phyloP scores from a whole-genome alignment of 2,113 vertebrate genomes.

The Nycticryphes semicollaris region DNA sequence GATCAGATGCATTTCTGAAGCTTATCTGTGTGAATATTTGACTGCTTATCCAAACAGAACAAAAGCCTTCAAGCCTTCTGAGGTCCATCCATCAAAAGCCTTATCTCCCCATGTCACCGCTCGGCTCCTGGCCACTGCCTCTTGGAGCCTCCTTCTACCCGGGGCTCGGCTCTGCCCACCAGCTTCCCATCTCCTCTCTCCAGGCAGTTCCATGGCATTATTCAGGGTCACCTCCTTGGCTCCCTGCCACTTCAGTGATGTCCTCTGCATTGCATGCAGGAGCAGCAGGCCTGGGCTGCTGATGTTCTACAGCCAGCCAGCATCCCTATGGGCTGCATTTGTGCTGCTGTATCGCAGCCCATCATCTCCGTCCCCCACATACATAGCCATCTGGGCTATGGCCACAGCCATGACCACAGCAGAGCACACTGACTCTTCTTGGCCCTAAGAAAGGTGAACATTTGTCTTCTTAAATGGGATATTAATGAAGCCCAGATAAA shows the following conservation, averaged over 20 bases:
- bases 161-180: neutral
- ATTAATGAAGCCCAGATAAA: neutral
- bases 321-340: neutral
- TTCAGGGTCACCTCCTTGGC: neutral
- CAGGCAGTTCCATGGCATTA: neutral
- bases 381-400: neutral
- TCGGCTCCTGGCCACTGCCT: neutral
- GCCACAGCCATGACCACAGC: neutral
- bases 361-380: fast-evolving
- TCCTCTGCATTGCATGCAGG: neutral
- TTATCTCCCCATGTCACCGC: constrained; percentile 37
- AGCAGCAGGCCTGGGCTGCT: neutral
- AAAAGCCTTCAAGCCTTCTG: constrained; percentile 45
- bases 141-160: neutral
- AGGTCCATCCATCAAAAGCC: constrained; percentile 55
- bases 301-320: neutral
- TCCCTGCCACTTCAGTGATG: neutral
- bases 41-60: constrained; percentile 17
- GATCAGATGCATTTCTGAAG: constrained; percentile 39
- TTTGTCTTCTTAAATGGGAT: neutral
- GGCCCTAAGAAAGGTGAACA: neutral
- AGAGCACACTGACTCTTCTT: neutral
- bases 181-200: neutral
- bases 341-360: neutral
- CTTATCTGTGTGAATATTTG: constrained; percentile 47